Evolutionary conservation across 92 coral and sea anemone genomes (phyloP).

Genomic region (Blastomussa wellsi): DNA sequence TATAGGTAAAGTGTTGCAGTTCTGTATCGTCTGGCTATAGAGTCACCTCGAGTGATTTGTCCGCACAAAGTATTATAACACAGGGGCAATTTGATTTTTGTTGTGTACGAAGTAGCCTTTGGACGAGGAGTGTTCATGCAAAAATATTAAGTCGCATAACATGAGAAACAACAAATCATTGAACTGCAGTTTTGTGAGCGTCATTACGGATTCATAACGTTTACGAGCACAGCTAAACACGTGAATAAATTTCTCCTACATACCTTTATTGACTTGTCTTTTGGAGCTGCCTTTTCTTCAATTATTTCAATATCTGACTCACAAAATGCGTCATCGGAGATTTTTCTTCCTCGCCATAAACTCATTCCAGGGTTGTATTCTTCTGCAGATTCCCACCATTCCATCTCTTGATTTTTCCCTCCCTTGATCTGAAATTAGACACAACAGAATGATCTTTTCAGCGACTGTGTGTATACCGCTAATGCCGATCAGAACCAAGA

Average conservation of each 20-base stretch:
- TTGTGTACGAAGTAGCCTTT: conserved; percentile 20
- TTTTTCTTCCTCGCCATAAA: conserved; percentile 19
- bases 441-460: conserved; percentile 10
- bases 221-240: conserved; percentile 28
- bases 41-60: conserved; percentile 8
- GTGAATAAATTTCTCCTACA: conserved; percentile 30
- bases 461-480: conserved; percentile 16
- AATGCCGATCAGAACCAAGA: conserved; percentile 13
- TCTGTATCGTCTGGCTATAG: background rate
- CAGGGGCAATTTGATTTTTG: conserved; percentile 15
- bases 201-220: conserved; percentile 18
- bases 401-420: conserved; percentile 23
- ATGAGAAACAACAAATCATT: conserved; percentile 6
- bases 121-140: background rate
- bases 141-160: background rate
- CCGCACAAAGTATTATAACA: background rate
- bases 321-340: conserved; percentile 5
- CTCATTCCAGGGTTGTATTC: conserved; percentile 20
- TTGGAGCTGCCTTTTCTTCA: conserved; percentile 4
- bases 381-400: conserved; percentile 18
- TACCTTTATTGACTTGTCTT: conserved; percentile 11
- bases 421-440: conserved; percentile 14
- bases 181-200: conserved; percentile 21
- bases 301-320: conserved; percentile 26
- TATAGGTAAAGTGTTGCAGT: conserved; percentile 11